Evolutionary conservation across 2,888 invertebrate genomes (phyloP).

Genomic region (Copidosoma aretas): DNA sequence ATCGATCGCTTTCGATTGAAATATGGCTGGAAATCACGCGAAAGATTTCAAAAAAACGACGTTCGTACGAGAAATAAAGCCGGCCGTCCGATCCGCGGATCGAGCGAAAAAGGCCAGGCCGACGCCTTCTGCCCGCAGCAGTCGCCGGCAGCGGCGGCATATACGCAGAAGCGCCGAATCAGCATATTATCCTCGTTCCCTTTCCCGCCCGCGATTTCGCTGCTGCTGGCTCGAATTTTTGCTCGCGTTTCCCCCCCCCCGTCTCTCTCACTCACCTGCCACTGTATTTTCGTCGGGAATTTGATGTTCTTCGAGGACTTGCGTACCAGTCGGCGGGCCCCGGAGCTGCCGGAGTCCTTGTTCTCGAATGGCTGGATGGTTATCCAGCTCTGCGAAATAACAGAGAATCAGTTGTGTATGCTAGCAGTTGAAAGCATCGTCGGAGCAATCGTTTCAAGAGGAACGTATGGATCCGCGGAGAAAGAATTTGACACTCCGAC

Average conservation of each 20-base stretch:
- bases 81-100: too few relatives aligned
- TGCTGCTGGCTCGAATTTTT: too few relatives aligned
- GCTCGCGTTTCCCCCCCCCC: too few relatives aligned
- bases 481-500: too few relatives aligned
- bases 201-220: too few relatives aligned
- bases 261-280: constrained; percentile 59
- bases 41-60: too few relatives aligned
- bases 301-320: constrained; percentile 63
- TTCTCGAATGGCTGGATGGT: constrained; percentile 64
- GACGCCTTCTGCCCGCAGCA: background rate
- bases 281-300: constrained; percentile 63
- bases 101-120: background rate
- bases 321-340: constrained; percentile 59
- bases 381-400: constrained; percentile 64
- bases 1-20: too few relatives aligned
- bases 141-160: too few relatives aligned
- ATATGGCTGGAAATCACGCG: too few relatives aligned
- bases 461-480: too few relatives aligned
- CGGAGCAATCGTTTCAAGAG: too few relatives aligned
- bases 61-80: too few relatives aligned
- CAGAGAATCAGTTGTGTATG: background rate
- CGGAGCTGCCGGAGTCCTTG: constrained; percentile 58
- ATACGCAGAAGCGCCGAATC: background rate
- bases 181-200: background rate
- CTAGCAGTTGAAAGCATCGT: background rate